Evolutionary conservation across 2,797 vertebrate species (phyloP).

Genomic region (Acrossocheilus fasciatus): DNA sequence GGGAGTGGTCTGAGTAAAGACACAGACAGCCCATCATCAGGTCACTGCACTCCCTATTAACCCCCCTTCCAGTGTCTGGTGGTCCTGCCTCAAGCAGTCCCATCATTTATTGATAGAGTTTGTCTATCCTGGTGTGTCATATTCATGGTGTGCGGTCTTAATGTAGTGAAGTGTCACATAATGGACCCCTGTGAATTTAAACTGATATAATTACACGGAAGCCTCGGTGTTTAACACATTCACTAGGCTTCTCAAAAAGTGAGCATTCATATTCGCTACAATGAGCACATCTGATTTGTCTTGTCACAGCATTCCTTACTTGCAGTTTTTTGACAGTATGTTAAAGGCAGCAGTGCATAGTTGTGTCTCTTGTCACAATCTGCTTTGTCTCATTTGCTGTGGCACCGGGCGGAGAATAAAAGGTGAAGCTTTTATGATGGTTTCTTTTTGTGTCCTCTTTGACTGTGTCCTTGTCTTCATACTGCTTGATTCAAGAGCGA

Average conservation of each 20-base stretch:
- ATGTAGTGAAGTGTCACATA: conserved; percentile 21
- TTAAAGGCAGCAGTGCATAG: neutral
- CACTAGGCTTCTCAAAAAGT: conserved; percentile 18
- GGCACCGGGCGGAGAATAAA: conserved; percentile 10
- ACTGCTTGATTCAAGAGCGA: conserved; percentile 60
- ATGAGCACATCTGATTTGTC: neutral
- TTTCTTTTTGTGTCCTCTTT: conserved; percentile 11
- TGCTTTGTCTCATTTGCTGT: conserved; percentile 36
- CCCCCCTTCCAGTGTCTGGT: conserved; percentile 27
- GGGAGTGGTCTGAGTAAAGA: conserved; percentile 36
- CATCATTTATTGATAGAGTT: conserved; percentile 67
- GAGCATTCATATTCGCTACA: neutral
- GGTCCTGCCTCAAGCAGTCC: conserved; percentile 51
- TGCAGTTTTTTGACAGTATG: neutral
- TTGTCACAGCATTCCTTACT: conserved; percentile 17
- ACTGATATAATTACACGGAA: conserved; percentile 15
- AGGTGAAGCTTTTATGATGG: neutral
- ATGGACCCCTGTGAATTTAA: conserved; percentile 7
- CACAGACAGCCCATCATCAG: conserved; percentile 35
- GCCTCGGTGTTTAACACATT: conserved; percentile 13
- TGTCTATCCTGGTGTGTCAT: conserved; percentile 58
- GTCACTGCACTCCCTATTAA: conserved; percentile 46
- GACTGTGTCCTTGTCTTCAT: conserved; percentile 57
- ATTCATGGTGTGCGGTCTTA: conserved; percentile 49
- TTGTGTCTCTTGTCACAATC: conserved; percentile 48